A percentile compares a stretch with the other conserved stretches of the same genome.
Evolutionary conservation across 2,888 invertebrate genomes (phyloP).

Genomic region (Epistrophe grossulariae): DNA sequence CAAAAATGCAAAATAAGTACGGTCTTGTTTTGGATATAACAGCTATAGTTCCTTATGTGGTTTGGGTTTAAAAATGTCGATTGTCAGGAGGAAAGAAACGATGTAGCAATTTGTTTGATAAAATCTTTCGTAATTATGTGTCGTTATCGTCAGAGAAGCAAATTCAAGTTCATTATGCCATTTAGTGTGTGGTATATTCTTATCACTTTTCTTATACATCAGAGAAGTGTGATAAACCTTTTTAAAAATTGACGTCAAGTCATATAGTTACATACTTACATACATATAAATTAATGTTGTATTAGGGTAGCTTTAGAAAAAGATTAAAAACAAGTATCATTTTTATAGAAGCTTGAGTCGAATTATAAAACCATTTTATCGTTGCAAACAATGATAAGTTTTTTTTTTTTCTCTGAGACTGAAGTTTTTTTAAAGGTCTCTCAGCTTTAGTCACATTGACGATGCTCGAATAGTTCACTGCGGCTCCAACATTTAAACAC

Average conservation of each 20-base stretch:
- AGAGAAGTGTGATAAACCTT: not conserved
- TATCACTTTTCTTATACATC: not conserved
- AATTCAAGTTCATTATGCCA: conserved; percentile 22
- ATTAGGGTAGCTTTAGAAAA: not conserved
- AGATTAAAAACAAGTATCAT: not conserved
- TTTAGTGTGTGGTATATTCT: conserved; percentile 9
- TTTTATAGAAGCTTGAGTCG: not conserved
- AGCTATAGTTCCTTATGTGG: not conserved
- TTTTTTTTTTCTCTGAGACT: too few relatives aligned
- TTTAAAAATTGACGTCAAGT: not conserved
- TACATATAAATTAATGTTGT: not conserved
- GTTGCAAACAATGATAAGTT: not conserved
- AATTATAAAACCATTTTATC: not conserved
- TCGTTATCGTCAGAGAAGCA: conserved; percentile 4
- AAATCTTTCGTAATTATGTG: conserved; percentile 6
- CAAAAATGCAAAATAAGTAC: conserved; percentile 12
- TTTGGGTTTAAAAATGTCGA: not conserved
- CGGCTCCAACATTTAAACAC: too few relatives aligned
- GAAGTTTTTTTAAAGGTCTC: too few relatives aligned
- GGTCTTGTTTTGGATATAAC: conserved; percentile 6
- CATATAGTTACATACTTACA: not conserved
- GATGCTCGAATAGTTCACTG: too few relatives aligned
- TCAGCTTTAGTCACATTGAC: too few relatives aligned
- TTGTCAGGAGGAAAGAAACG: not conserved
- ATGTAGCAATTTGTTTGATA: conserved; percentile 34